Evolutionary conservation across 2,797 vertebrate species (phyloP).

Genomic region (Astyanax mexicanus): DNA sequence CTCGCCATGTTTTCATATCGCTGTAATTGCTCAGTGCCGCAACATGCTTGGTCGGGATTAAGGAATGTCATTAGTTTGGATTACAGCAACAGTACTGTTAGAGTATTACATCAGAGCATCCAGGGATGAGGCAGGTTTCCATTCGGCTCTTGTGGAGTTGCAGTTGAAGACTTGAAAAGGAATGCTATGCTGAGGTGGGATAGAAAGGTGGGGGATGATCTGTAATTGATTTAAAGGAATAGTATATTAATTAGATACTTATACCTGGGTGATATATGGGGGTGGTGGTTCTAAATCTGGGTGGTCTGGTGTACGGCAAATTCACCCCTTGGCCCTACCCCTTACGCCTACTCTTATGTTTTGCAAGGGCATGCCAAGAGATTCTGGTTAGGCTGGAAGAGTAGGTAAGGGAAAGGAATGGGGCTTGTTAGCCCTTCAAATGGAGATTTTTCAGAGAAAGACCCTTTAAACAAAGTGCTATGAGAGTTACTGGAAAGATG

Average conservation of each 20-base stretch:
- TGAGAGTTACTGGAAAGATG: too few species aligned
- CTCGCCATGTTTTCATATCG: slow-evolving; percentile 14
- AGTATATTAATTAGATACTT: background rate
- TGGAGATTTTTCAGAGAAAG: too few species aligned
- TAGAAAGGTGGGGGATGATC: background rate
- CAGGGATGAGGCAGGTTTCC: background rate
- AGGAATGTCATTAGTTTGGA: slow-evolving; percentile 23
- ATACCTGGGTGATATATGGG: background rate
- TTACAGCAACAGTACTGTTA: slow-evolving; percentile 8
- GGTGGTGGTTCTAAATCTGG: background rate
- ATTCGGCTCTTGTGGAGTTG: background rate
- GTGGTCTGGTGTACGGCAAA: too few species aligned
- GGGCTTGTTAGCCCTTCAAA: too few species aligned
- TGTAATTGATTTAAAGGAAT: background rate
- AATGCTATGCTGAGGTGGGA: background rate
- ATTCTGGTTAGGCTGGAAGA: too few species aligned
- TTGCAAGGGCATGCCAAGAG: too few species aligned
- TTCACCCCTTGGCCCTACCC: too few species aligned
- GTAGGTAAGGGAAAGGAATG: too few species aligned
- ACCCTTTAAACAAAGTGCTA: too few species aligned
- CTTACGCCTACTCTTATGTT: too few species aligned
- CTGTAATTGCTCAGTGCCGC: slow-evolving; percentile 9
- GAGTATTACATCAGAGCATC: background rate
- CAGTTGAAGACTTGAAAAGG: background rate
- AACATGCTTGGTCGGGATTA: slow-evolving; percentile 9